Base-by-base conservation (phyloP, 2,888 invertebrate species). In the Perizoma flavofasciatum region DNA sequence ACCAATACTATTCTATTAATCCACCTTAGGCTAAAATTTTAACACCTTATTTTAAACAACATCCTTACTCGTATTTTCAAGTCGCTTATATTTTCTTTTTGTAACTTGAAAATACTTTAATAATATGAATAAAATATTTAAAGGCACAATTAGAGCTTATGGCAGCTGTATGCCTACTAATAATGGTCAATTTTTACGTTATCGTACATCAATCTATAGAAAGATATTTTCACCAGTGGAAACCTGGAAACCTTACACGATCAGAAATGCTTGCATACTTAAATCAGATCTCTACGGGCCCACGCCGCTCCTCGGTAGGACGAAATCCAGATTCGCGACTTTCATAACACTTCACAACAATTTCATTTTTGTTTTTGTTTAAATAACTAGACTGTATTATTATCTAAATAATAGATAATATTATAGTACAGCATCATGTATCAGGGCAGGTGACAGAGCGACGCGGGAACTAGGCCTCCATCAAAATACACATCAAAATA, bases 141-240 rank as follows among this genome's bases (percentile, higher is more conserved):
- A 86, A 88, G 89, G 88, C 88, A 88, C 86, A 78, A 77, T n/a
- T 79, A 79, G 74, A 72, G 87, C 89, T 86, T 85, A 88, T 83
- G 84, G 85, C 88, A 84, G 83, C 75, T 68, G 73, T 67, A 78
- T 78, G 87, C 87, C 88, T 83, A 83, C 54, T 59, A 77, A 75
- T 70, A 71, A 75, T 66, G 76, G 78, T 79, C 79, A 75, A 74
- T 69, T 72, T 73, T 75, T 63, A 75, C 75, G 75, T 74, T 77
- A 75, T 73, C 72, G 71, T 73, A 77, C 75, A 71, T 71, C 40
- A 75, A 73, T 70, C 78, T 80, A 78, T 74, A 78, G 61, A 68
- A 71, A 73, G 67, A 61, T 66, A 37, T 39, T 46, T 54, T 54
- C 40, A 34, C 69, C 67, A 71, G 70, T 75, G 71, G 66, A 67